phyloP scores from a whole-genome alignment of 64 coral and sea anemone genomes.

The Anthopleura sola region DNA sequence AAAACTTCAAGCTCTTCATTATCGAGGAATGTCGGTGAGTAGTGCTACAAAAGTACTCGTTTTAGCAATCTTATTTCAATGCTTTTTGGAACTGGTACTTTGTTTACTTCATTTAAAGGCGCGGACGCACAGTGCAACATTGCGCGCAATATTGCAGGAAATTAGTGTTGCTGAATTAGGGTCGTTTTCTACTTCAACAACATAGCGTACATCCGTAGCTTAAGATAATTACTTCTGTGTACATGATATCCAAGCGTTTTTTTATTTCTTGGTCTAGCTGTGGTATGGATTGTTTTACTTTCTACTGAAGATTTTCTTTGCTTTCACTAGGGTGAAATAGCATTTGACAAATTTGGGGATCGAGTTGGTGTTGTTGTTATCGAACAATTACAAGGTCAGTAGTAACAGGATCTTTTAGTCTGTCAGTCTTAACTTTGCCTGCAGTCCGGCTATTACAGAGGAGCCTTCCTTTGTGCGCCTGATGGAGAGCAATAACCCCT shows the following conservation, averaged over 20 bases:
- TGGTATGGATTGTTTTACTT: too few relatives aligned
- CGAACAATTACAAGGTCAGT: constrained; percentile 77
- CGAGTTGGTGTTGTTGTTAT: constrained; percentile 56
- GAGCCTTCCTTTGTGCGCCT: not conserved
- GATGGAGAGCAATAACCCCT: too few relatives aligned
- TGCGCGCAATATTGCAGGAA: too few relatives aligned
- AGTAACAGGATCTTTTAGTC: not conserved
- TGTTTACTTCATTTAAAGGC: not conserved
- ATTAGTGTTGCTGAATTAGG: too few relatives aligned
- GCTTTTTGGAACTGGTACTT: not conserved
- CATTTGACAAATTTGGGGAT: constrained; percentile 49
- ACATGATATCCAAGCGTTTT: too few relatives aligned
- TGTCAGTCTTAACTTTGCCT: not conserved
- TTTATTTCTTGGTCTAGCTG: too few relatives aligned
- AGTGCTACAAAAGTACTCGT: not conserved
- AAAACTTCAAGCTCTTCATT: constrained; percentile 37
- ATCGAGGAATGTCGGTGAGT: constrained; percentile 64
- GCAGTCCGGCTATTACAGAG: not conserved
- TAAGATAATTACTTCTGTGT: too few relatives aligned
- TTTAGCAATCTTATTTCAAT: not conserved
- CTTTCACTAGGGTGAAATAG: constrained; percentile 56
- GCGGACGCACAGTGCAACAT: too few relatives aligned
- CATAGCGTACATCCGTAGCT: too few relatives aligned
- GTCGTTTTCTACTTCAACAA: too few relatives aligned
- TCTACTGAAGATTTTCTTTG: not conserved